A percentile compares a stretch with the other conserved stretches of the same genome.
Evolutionary conservation across 1,140 invertebrate genomes (phyloP).

Genomic region (Calosoma granatense): DNA sequence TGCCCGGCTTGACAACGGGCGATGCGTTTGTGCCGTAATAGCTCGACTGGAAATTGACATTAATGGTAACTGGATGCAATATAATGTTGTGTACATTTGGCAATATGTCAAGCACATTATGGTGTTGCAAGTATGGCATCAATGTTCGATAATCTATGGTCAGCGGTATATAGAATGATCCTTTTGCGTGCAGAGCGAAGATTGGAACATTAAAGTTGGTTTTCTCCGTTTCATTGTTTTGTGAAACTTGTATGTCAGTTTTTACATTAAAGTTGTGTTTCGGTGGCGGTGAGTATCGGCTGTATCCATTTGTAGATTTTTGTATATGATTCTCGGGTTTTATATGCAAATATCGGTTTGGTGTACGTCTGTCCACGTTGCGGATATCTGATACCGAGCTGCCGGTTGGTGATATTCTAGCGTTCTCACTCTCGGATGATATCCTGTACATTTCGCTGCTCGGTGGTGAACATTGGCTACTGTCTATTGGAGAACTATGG

Average conservation of each 20-base stretch:
- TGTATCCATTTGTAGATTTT: constrained; percentile 15
- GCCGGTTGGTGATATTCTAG: constrained; percentile 8
- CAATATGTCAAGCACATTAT: constrained; percentile 43
- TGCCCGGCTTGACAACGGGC: background rate
- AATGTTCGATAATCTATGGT: constrained; percentile 72
- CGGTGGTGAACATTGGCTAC: constrained; percentile 27
- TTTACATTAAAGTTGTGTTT: constrained; percentile 6
- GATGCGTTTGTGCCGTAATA: background rate
- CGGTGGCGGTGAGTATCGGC: constrained; percentile 20
- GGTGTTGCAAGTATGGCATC: constrained; percentile 53
- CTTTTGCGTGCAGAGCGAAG: constrained; percentile 72
- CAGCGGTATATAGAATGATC: constrained; percentile 84
- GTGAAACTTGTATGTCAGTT: background rate
- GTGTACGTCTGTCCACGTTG: background rate
- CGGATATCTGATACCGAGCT: constrained; percentile 11
- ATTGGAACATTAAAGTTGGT: constrained; percentile 53
- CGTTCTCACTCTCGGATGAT: constrained; percentile 23
- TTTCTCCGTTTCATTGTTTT: constrained; percentile 29
- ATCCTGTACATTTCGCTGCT: constrained; percentile 26
- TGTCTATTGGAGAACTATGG: constrained; percentile 7
- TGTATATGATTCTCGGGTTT: constrained; percentile 10
- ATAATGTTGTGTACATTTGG: constrained; percentile 49
- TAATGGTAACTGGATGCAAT: constrained; percentile 84
- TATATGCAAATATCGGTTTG: constrained; percentile 13
- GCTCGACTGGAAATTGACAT: constrained; percentile 60